phyloP scores from a whole-genome alignment of 2,797 vertebrate genomes.

The Enteromius treurensis region DNA sequence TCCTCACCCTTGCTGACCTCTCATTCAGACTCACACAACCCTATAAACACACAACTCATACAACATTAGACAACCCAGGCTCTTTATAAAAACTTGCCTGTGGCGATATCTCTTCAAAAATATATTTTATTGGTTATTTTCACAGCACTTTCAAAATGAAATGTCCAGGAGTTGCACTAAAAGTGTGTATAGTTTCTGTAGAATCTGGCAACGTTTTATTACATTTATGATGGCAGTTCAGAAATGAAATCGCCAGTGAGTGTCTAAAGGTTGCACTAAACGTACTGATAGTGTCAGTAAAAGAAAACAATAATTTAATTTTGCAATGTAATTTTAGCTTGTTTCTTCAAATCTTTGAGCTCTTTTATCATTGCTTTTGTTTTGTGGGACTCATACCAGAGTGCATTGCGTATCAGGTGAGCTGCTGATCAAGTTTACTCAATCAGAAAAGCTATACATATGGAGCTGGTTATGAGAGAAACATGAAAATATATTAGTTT shows the following conservation, averaged over 20 bases:
- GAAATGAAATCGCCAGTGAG: neutral
- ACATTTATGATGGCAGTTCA: neutral
- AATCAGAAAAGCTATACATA: neutral
- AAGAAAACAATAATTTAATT: neutral
- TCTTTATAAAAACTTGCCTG: neutral
- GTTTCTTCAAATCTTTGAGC: neutral
- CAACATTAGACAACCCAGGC: too few species aligned
- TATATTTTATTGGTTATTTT: neutral
- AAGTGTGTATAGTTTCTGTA: neutral
- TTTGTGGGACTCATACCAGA: neutral
- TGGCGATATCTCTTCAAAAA: neutral
- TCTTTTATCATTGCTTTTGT: neutral
- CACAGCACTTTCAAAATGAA: neutral
- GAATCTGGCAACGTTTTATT: neutral
- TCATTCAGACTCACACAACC: neutral
- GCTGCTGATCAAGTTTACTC: neutral
- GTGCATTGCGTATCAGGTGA: neutral
- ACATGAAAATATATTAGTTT: too few species aligned
- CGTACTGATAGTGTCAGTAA: neutral
- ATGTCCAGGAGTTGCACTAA: neutral
- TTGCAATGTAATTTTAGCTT: too few species aligned
- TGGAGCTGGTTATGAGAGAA: too few species aligned
- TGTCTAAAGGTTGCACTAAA: neutral
- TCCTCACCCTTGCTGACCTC: neutral
- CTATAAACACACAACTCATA: neutral